Conservation (phyloP, 2,888 invertebrate species). For the Rambutsinella grinnellia region DNA sequence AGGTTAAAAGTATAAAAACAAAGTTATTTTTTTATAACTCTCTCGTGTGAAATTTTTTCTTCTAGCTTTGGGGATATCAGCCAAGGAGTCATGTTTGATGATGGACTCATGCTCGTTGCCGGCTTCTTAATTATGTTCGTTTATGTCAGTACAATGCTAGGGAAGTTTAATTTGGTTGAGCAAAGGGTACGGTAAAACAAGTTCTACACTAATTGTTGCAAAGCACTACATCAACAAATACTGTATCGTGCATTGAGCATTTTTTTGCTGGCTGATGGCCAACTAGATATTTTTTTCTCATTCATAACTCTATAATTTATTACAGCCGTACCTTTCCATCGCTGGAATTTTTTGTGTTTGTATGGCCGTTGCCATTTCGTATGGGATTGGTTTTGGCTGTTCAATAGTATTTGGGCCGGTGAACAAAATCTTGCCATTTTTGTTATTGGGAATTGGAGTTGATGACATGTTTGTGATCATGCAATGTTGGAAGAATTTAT, state of each 20-base stretch:
- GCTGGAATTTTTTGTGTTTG: slow-evolving; percentile 80
- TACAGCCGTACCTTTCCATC: slow-evolving; percentile 76
- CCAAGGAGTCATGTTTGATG: slow-evolving; percentile 79
- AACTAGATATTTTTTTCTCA: slow-evolving; percentile 7
- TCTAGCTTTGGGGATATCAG: slow-evolving; percentile 81
- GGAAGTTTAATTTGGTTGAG: slow-evolving; percentile 81
- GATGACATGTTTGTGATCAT: slow-evolving; percentile 90
- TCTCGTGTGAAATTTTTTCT: slow-evolving; percentile 3
- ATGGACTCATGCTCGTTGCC: slow-evolving; percentile 77
- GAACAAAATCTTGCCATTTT: slow-evolving; percentile 84
- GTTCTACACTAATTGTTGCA: not conserved
- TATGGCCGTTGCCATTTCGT: slow-evolving; percentile 79
- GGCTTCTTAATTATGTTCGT: slow-evolving; percentile 81
- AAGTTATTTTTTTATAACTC: not conserved
- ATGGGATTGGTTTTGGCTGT: slow-evolving; percentile 79
- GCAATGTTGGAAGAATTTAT: slow-evolving; percentile 79
- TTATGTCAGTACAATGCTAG: slow-evolving; percentile 80
- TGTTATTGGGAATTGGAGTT: slow-evolving; percentile 83
- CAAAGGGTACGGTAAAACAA: slow-evolving; percentile 73
- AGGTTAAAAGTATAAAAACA: not conserved
- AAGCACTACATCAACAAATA: too few species aligned
- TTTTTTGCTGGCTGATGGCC: too few species aligned
- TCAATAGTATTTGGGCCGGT: slow-evolving; percentile 84
- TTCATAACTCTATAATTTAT: slow-evolving; percentile 38
- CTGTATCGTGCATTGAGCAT: too few species aligned